Evolutionary conservation across 2,888 invertebrate genomes (phyloP).

Genomic region (Melinaea marsaeus): DNA sequence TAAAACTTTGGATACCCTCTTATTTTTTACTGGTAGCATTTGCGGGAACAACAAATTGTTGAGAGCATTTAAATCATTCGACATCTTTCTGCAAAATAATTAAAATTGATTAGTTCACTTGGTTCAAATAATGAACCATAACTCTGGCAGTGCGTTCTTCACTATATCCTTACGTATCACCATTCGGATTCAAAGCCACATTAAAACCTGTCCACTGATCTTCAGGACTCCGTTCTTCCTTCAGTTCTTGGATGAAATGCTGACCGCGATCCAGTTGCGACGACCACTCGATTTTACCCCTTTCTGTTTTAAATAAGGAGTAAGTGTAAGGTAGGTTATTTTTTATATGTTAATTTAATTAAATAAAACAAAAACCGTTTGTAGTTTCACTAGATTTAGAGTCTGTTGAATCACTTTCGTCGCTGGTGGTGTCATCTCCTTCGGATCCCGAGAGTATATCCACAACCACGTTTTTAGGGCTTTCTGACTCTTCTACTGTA

Average conservation of each 20-base stretch:
- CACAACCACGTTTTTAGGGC: conserved; percentile 43
- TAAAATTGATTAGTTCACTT: not conserved
- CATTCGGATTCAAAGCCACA: conserved; percentile 36
- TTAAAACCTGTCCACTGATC: conserved; percentile 62
- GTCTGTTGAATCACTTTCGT: conserved; percentile 35
- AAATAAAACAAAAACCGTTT: not conserved
- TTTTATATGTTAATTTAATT: not conserved
- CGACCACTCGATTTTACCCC: conserved; percentile 67
- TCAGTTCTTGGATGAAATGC: conserved; percentile 62
- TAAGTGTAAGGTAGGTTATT: no score
- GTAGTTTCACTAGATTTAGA: not conserved
- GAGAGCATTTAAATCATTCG: conserved; percentile 48
- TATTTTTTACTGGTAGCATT: conserved; percentile 40
- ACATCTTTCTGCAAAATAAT: conserved; percentile 42
- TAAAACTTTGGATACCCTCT: conserved; percentile 38
- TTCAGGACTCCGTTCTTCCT: conserved; percentile 40
- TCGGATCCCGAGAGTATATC: conserved; percentile 62
- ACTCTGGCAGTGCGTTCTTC: not conserved
- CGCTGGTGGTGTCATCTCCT: conserved; percentile 56
- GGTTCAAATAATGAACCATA: not conserved
- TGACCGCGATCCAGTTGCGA: conserved; percentile 49
- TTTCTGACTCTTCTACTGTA: conserved; percentile 41
- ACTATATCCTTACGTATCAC: conserved; percentile 32
- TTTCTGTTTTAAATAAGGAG: conserved; percentile 23
- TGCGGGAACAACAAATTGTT: conserved; percentile 56